Percentiles rank a stretch among this genome's conserved stretches.
Conservation (phyloP, 2,113 vertebrate species). For the Chascanopsetta lugubris region DNA sequence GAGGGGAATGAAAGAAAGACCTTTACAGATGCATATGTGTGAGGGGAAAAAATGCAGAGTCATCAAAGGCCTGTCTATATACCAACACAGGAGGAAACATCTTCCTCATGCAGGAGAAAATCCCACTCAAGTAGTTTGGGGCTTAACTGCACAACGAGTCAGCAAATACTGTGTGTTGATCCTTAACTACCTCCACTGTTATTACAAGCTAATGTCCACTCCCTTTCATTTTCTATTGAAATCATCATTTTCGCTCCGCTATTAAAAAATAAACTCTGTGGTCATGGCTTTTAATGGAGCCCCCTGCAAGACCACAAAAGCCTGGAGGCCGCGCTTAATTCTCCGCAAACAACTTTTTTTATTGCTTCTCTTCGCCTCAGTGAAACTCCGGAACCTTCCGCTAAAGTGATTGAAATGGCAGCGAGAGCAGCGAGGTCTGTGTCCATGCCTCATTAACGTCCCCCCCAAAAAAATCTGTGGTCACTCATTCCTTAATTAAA, state of each 20-base stretch:
- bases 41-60: too few species aligned
- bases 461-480: conserved; percentile 38
- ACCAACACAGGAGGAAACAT: too few species aligned
- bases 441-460: conserved; percentile 37
- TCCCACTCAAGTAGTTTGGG: too few species aligned
- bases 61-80: too few species aligned
- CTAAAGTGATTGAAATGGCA: conserved; percentile 44
- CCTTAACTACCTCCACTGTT: background rate
- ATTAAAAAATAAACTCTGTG: background rate
- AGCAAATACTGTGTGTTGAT: background rate
- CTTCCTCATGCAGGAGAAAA: too few species aligned
- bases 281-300: background rate
- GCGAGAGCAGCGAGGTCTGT: conserved; percentile 3
- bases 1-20: too few species aligned
- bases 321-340: conserved; percentile 12
- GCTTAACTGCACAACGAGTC: too few species aligned
- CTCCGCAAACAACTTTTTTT: conserved; percentile 40
- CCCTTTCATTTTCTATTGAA: background rate
- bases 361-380: conserved; percentile 33
- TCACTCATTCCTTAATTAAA: conserved; percentile 67
- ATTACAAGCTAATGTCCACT: background rate
- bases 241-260: background rate
- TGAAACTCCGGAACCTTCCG: conserved; percentile 26
- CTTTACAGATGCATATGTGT: too few species aligned
- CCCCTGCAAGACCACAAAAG: conserved; percentile 15